These are phyloP conservation scores for Thereva unica DNA, from an alignment of 2,888 invertebrate genomes.

Conservation along the genomic window DNA sequence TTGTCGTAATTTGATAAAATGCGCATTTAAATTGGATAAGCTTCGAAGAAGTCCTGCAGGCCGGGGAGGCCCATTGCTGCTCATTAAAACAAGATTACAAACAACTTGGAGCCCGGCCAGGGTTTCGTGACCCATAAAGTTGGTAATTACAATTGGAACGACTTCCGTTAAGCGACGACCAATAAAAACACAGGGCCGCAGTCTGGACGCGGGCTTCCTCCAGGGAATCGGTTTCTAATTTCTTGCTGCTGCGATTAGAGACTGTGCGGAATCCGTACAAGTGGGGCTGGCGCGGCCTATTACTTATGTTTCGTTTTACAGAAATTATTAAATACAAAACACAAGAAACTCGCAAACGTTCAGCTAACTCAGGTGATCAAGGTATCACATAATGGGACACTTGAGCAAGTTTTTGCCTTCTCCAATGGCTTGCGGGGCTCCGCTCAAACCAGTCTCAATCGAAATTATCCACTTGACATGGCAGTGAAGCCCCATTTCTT, in stretches of 20 bases:
- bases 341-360: conserved; percentile 20
- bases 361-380: too few species aligned
- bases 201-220: conserved; percentile 24
- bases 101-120: too few species aligned
- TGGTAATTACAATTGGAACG: not conserved
- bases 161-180: not conserved
- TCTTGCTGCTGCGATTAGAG: conserved; percentile 30
- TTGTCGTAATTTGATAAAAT: too few species aligned
- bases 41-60: too few species aligned
- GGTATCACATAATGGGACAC: conserved; percentile 19
- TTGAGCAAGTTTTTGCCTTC: conserved; percentile 22
- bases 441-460: conserved; percentile 30
- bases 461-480: conserved; percentile 40
- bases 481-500: conserved; percentile 16
- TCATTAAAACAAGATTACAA: too few species aligned
- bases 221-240: conserved; percentile 37
- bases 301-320: conserved; percentile 41
- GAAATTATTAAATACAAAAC: conserved; percentile 42
- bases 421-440: not conserved
- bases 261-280: conserved; percentile 37
- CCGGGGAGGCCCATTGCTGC: too few species aligned
- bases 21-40: too few species aligned
- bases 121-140: too few species aligned
- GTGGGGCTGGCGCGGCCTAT: conserved; percentile 21
- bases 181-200: not conserved